Evolutionary conservation across 2,888 invertebrate species (phyloP).

Genomic region (Druceiella hillmani): DNA sequence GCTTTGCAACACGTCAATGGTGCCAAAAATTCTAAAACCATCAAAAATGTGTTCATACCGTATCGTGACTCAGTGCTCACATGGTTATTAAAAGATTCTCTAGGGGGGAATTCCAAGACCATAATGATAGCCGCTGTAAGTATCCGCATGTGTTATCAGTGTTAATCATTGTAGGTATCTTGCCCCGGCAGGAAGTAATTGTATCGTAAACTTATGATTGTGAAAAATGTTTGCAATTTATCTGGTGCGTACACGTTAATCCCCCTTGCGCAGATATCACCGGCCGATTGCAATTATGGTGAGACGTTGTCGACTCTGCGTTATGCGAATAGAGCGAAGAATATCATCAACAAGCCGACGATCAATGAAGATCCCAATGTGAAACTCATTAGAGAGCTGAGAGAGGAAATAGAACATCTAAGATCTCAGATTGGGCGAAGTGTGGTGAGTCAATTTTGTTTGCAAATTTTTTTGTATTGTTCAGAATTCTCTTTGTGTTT

Average conservation of each 20-base stretch:
- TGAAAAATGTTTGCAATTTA: neutral
- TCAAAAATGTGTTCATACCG: conserved; percentile 67
- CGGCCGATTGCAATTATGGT: conserved; percentile 81
- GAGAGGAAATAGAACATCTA: conserved; percentile 80
- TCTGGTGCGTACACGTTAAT: conserved; percentile 3
- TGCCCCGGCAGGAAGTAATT: too few species aligned
- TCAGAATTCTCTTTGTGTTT: too few species aligned
- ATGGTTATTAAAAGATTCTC: conserved; percentile 82
- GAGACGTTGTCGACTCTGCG: conserved; percentile 82
- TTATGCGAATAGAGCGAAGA: conserved; percentile 86
- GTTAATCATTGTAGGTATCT: too few species aligned
- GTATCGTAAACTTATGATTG: too few species aligned
- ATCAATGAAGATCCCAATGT: conserved; percentile 89
- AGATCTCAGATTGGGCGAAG: conserved; percentile 68
- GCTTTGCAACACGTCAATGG: conserved; percentile 32
- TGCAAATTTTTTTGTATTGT: neutral
- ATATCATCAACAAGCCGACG: conserved; percentile 86
- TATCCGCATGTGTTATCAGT: too few species aligned
- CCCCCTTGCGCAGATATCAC: conserved; percentile 48
- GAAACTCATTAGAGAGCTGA: conserved; percentile 75
- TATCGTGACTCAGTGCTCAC: conserved; percentile 86
- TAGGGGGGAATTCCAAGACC: conserved; percentile 87
- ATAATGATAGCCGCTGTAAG: conserved; percentile 85
- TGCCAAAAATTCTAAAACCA: conserved; percentile 30
- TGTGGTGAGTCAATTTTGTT: conserved; percentile 40